Evolutionary conservation across 2,797 vertebrate genomes (phyloP).

Genomic region (Botia kubotai): DNA sequence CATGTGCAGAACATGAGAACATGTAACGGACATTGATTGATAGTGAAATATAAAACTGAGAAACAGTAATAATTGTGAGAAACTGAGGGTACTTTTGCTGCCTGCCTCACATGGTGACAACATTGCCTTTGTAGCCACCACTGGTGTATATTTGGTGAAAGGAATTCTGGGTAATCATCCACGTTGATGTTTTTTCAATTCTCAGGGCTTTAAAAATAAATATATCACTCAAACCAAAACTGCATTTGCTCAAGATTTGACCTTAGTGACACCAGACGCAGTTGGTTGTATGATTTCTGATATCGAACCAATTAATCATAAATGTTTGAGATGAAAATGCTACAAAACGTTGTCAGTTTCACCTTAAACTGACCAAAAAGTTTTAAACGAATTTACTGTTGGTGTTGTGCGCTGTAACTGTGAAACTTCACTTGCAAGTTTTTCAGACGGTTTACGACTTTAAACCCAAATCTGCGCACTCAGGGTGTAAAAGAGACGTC

Average conservation of each 20-base stretch:
- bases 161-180: background rate
- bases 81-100: background rate
- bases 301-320: background rate
- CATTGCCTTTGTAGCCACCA: background rate
- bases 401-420: background rate
- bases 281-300: background rate
- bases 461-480: constrained; percentile 40
- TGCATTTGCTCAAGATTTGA: no score
- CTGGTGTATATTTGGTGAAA: background rate
- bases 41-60: no score
- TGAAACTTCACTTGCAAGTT: constrained; percentile 48
- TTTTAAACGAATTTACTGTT: constrained; percentile 6
- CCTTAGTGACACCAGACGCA: no score
- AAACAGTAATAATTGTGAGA: background rate
- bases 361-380: background rate
- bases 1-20: no score
- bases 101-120: background rate
- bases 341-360: background rate
- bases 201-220: constrained; percentile 11
- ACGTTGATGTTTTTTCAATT: constrained; percentile 6
- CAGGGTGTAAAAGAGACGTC: constrained; percentile 30
- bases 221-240: no score
- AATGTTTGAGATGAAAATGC: background rate
- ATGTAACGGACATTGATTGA: no score
- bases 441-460: constrained; percentile 25